phyloP scores from a whole-genome alignment of 2,888 invertebrate species.

The Pecten maximus region DNA sequence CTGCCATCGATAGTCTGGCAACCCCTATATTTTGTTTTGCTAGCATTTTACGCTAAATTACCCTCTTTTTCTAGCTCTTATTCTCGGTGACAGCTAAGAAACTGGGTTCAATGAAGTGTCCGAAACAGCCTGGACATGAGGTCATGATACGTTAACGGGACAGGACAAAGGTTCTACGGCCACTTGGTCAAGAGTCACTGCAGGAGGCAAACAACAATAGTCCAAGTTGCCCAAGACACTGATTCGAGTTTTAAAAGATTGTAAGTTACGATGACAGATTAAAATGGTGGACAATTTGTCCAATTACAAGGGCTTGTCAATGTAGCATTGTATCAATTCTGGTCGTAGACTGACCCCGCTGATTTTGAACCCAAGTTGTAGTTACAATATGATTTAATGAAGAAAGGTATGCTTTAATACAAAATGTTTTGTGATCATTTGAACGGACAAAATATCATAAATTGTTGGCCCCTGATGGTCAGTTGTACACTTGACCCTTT shows the following conservation, averaged over 20 bases:
- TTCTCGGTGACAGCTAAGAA: not conserved
- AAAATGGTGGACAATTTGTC: not conserved
- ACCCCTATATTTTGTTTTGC: constrained; percentile 32
- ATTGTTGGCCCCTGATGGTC: not conserved
- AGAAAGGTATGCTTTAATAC: not conserved
- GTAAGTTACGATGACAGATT: constrained; percentile 35
- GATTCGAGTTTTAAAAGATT: not conserved
- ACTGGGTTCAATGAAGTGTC: constrained; percentile 16
- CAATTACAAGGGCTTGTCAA: not conserved
- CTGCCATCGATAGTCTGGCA: constrained; percentile 15
- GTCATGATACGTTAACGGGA: constrained; percentile 15
- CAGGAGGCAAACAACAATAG: not conserved
- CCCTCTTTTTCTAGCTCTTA: constrained; percentile 26
- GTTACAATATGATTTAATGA: constrained; percentile 33
- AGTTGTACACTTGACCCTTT: not conserved
- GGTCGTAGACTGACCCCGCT: not conserved
- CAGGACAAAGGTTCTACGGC: constrained; percentile 25
- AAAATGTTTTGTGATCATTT: not conserved
- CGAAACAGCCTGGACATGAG: not conserved
- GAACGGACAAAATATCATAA: not conserved
- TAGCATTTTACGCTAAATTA: constrained; percentile 28
- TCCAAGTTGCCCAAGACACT: not conserved
- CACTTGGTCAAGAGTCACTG: not conserved
- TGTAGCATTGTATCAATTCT: not conserved
- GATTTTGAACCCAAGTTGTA: not conserved